Base-by-base conservation (phyloP, 1,140 invertebrate genomes). In the Uloborus diversus region DNA sequence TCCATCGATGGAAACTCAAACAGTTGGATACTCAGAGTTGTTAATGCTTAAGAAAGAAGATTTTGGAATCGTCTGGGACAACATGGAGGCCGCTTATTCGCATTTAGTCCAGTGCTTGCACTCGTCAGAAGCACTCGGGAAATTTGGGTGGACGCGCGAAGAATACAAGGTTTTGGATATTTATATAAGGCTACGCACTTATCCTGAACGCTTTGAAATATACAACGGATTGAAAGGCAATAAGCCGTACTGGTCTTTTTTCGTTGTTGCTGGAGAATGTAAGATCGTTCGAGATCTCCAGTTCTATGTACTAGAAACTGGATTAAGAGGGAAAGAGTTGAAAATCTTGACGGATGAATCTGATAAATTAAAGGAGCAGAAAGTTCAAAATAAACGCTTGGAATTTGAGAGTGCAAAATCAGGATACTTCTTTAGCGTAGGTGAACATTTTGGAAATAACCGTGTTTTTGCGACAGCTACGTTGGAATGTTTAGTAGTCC, bases 341-440 rank as follows among this genome's bases (percentile, higher is more conserved):
- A 56, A 4, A 56, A 56, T 11, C n/a, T 30, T 27, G 32, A 37
- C 9, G 32, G n/a, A 2, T 14, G 28, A 5, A 5, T 3, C 4
- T 17, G 9, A 37, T n/a, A 14, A 14, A 23, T 2, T 9, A 25
- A 32, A 13, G 1, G 11, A 3, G 25, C 17, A 17, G 17, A 11
- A 53, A 7, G 20, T 53, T 5, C 13, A n/a, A 11, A 76, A 76
- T 65, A 76, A 32, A 1, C 14, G 7, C 4, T 56, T 28, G 20
- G 47, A 76, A 28, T 76, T 65, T 23, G 47, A 56, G 20, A 56
- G 14, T 1, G 73, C 23, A 1, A 51, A 51, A 27, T 61, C 35
- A 53, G 73, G 73, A 4, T 76, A 51, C 32, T 65, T 33, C 20
- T 76, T 76, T 20, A 33, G 47, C 1, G 59, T 76, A 2, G 73